Evolutionary conservation across 1,140 invertebrate species (phyloP).

Genomic region (Drosophila persimilis): DNA sequence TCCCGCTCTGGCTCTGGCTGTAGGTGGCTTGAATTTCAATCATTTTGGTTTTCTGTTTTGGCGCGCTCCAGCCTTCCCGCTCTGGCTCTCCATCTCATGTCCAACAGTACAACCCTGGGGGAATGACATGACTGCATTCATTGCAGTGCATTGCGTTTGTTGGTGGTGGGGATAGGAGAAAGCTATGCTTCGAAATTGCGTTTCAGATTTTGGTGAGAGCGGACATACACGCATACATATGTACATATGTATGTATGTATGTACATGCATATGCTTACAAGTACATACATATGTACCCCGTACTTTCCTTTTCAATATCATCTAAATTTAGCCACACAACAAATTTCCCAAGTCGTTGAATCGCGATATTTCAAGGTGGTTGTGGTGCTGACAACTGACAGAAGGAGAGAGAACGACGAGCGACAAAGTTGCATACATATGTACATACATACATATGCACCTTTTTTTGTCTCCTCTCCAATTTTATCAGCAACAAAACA

Average conservation of each 20-base stretch:
- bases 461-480: slow-evolving; percentile 4
- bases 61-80: too few species aligned
- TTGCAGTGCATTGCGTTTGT: too few species aligned
- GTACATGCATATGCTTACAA: too few species aligned
- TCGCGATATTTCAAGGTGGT: slow-evolving; percentile 46
- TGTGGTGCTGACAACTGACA: neutral
- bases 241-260: neutral
- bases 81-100: too few species aligned
- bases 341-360: slow-evolving; percentile 34
- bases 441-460: neutral
- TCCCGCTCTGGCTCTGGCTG: slow-evolving; percentile 9
- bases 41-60: slow-evolving; percentile 25
- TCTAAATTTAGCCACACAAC: neutral
- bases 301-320: slow-evolving; percentile 23
- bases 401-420: neutral
- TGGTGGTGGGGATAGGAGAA: too few species aligned
- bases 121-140: too few species aligned
- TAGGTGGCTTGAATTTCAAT: slow-evolving; percentile 59
- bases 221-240: too few species aligned
- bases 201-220: too few species aligned
- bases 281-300: neutral
- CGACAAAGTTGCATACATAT: neutral
- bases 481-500: slow-evolving; percentile 13
- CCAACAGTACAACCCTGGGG: too few species aligned
- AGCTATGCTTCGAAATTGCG: too few species aligned